A percentile compares a stretch with the other conserved stretches of the same genome.
Evolutionary conservation across 2,888 invertebrate species (phyloP).

Genomic region (Ligdia adustata): DNA sequence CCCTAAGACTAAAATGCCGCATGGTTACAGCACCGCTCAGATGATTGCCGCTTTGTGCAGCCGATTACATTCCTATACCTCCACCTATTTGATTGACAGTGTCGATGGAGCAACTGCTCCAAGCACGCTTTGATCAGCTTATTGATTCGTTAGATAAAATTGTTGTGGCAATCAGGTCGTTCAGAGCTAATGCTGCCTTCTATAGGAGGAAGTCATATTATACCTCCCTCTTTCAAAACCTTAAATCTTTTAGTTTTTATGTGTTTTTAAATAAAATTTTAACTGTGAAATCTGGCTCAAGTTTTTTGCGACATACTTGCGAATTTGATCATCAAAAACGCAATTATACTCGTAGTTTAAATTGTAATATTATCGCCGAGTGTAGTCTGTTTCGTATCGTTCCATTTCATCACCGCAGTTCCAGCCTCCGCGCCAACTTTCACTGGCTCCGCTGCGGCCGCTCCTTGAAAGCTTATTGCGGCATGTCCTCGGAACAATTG

Average conservation of each 20-base stretch:
- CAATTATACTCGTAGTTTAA: no score
- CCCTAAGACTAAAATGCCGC: no score
- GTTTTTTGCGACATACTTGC: neutral
- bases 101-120: slow-evolving; percentile 20
- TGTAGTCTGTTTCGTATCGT: no score
- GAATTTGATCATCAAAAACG: no score
- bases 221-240: no score
- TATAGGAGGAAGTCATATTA: no score
- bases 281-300: no score
- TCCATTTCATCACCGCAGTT: slow-evolving; percentile 32
- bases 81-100: slow-evolving; percentile 8
- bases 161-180: neutral
- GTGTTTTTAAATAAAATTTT: no score
- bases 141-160: slow-evolving; percentile 8
- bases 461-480: slow-evolving; percentile 27
- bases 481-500: slow-evolving; percentile 18
- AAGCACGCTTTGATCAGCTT: slow-evolving; percentile 7
- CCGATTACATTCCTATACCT: slow-evolving; percentile 28
- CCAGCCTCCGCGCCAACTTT: slow-evolving; percentile 35
- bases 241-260: no score
- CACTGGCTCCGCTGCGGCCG: slow-evolving; percentile 26
- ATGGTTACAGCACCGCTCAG: slow-evolving; percentile 29
- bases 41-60: slow-evolving; percentile 30
- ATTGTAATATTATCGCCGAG: no score
- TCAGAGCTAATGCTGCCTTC: no score